A percentile compares a stretch with the other conserved stretches of the same genome.
phyloP scores from a whole-genome alignment of 2,797 vertebrate species.

The Hippopotamyrus pictus region DNA sequence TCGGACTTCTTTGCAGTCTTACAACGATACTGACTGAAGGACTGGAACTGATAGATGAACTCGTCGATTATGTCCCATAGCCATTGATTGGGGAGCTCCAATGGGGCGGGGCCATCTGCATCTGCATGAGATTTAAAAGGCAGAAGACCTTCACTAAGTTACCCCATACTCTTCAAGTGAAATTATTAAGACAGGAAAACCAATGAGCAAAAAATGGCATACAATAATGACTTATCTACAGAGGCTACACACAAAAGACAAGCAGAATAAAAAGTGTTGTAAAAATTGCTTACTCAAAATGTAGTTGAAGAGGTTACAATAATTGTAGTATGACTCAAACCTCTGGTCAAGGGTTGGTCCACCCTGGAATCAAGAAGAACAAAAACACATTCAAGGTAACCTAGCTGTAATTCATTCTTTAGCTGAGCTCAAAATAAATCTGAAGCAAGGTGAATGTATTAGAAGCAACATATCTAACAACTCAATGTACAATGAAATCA shows the following conservation, averaged over 20 bases:
- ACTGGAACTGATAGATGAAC: conserved; percentile 99
- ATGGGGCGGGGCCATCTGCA: conserved; percentile 91
- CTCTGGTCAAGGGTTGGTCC: conserved; percentile 94
- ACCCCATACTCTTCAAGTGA: background rate
- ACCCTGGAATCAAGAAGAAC: conserved; percentile 61
- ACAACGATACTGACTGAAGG: conserved; percentile 97
- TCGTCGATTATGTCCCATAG: conserved; percentile 99
- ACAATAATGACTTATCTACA: background rate
- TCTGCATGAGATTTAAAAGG: conserved; percentile 58
- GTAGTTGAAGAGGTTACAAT: conserved; percentile 99
- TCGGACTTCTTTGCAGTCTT: conserved; percentile 96
- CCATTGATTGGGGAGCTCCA: conserved; percentile 98
- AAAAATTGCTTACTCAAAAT: conserved; percentile 81
- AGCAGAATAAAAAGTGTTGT: background rate
- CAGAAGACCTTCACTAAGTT: conserved; percentile 14
- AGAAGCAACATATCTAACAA: background rate
- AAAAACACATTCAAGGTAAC: background rate
- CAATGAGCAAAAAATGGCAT: background rate
- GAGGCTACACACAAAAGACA: background rate
- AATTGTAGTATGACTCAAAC: conserved; percentile 98
- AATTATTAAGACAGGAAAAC: background rate
- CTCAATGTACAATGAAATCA: background rate
- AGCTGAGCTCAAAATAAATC: background rate
- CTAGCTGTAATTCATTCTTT: background rate
- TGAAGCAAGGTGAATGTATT: background rate